Evolutionary conservation across 2,888 invertebrate species (phyloP), one percentile per base, ranked within the genome.

Genomic region (Beris morrisii): DNA sequence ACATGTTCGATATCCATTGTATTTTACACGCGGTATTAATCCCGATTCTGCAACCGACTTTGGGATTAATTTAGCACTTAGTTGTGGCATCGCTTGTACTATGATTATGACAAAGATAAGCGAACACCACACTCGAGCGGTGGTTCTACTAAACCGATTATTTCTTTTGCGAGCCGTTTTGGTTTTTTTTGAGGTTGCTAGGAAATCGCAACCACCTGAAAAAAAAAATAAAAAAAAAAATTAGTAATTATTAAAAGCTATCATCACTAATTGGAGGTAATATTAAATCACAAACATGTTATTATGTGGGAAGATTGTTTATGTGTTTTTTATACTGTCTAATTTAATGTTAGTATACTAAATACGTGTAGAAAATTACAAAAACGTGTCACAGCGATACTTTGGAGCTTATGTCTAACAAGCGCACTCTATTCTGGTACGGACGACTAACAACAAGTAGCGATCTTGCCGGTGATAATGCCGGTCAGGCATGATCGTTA

Each of bases 121-220:
- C 66, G 58, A 45, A 31, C 48, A 64, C 71, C 72, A 70, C 70
- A 70, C 46, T 71, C 50, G 45, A 22, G 46, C 43, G 71, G 64
- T 56, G 65, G 54, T 65, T 30, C 30, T 67, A 52, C n/a, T 46
- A 43, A 15, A 53, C 28, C 43, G 12, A 9, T 28, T 15, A 65
- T 32, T 56, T 46, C 46, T 66, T 52, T 71, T 48, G 69, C 70
- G 73, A 70, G 77, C 77, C 77, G 77, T 78, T 73, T 75, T 77
- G 74, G 66, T 73, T 64, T 66, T 70, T 73, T 71, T 70, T 72
- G 70, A 71, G 73, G 73, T 76, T 74, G 74, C 73, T 67, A 70
- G 67, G 63, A 67, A 74, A 72, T 69, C 72, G 72, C 75, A 74
- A 76, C 73, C 75, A 75, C 73, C 75, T 74, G 72, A 69, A 70